Evolutionary conservation across 2,888 invertebrate species (phyloP), one percentile per base, ranked within the genome.

Genomic region (Flexamia atlantica): DNA sequence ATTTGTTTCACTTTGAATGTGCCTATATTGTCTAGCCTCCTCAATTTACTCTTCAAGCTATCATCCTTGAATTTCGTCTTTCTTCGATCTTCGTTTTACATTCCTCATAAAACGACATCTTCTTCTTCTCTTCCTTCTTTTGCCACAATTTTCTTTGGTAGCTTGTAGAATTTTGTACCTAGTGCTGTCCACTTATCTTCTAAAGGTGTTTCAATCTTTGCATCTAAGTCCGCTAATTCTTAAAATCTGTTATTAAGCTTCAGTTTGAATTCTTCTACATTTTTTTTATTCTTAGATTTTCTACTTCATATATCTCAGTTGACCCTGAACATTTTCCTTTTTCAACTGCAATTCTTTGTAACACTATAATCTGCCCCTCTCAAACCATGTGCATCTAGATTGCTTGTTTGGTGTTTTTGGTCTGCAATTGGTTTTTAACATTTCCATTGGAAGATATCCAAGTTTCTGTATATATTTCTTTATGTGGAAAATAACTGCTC

Each of bases 361-460:
- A 23, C 12, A 82, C 64, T 50, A 20, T n/a, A 32, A 5, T 84
- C 84, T 68, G 84, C 84, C 17, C 85, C 85, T 53, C 85, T 85
- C n/a, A 70, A 53, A 30, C 60, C 46, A 2, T 32, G 42, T 28
- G 83, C 83, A 42, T 83, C 72, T 12, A 30, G 0, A 12, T 83
- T 74, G 40, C 64, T 53, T 4, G 50, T 81, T n/a, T 40, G 46
- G 36, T 83, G 83, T 10, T 64, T 20, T 7, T 79, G 70, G 40
- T 85, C 85, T 85, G 83, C 14, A 85, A 80, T 30, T 84, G 81
- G 46, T 85, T 84, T 10, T 25, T 40, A 9, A 80, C 83, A 20
- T 64, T 70, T 36, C 85, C 86, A 85, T 84, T 81, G 12, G 84
- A 85, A 10, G 85, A 85, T n/a, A 42, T 23, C 85, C 85, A 84